phyloP scores from a whole-genome alignment of 1,140 invertebrate genomes.

The Lanistes nyassanus region DNA sequence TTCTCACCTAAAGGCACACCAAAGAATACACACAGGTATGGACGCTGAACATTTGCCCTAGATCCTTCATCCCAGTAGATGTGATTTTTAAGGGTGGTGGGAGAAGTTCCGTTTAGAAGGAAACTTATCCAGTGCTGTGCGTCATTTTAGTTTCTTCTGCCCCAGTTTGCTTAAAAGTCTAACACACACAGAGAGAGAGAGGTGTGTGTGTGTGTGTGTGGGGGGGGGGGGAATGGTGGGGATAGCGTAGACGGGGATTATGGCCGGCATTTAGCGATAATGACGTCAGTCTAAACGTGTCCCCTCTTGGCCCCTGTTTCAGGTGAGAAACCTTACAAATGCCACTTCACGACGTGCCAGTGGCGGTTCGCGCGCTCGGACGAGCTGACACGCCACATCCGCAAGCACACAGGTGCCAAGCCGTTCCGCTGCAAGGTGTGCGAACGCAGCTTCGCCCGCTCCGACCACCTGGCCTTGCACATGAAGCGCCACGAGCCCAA shows the following conservation, averaged over 20 bases:
- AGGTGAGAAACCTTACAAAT: constrained; percentile 68
- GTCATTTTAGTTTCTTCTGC: neutral
- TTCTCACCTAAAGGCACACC: constrained; percentile 95
- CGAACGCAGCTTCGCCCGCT: constrained; percentile 80
- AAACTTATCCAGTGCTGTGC: too few species aligned
- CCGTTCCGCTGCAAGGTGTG: constrained; percentile 73
- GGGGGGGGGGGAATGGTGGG: too few species aligned
- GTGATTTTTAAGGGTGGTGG: too few species aligned
- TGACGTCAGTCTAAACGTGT: too few species aligned
- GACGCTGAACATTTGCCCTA: neutral
- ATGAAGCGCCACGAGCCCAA: constrained; percentile 74
- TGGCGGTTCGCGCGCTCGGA: constrained; percentile 96
- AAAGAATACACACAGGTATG: constrained; percentile 86
- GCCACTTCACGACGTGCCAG: constrained; percentile 78
- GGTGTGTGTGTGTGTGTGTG: too few species aligned
- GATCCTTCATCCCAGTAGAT: too few species aligned
- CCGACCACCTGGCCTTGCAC: constrained; percentile 77
- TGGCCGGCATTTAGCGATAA: too few species aligned
- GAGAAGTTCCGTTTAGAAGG: too few species aligned
- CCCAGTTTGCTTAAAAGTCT: too few species aligned
- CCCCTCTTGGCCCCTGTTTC: constrained; percentile 27
- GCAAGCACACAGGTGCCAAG: constrained; percentile 68
- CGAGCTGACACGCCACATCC: constrained; percentile 82
- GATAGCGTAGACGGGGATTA: too few species aligned
- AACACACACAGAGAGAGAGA: too few species aligned